Percentiles rank a stretch among this genome's conserved stretches.
phyloP scores from a whole-genome alignment of 2,888 invertebrate species.

The Ophion costatus region DNA sequence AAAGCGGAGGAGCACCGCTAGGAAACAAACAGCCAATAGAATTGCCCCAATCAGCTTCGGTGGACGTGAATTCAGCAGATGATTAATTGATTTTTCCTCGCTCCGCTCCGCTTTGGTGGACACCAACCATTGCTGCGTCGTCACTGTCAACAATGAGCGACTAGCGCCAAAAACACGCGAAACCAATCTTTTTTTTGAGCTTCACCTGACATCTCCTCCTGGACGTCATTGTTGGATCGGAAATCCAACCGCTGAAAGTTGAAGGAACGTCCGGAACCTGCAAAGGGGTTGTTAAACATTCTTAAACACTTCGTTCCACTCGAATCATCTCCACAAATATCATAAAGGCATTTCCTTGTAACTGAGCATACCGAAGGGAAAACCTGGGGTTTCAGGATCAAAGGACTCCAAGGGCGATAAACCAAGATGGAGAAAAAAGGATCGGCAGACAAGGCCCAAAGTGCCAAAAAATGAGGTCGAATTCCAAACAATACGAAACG shows the following conservation, averaged over 20 bases:
- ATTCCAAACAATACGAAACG: neutral
- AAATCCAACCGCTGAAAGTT: slow-evolving; percentile 81
- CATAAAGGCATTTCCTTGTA: neutral
- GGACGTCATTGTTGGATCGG: slow-evolving; percentile 80
- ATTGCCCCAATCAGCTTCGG: no score
- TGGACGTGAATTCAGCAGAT: no score
- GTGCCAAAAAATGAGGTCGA: no score
- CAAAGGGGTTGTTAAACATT: slow-evolving; percentile 37
- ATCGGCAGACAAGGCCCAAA: neutral
- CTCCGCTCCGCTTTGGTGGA: no score
- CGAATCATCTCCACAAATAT: neutral
- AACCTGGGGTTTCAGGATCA: neutral
- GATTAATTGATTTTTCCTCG: no score
- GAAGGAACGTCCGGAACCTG: slow-evolving; percentile 79
- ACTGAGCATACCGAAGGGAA: neutral
- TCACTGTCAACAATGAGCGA: no score
- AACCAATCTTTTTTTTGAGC: neutral
- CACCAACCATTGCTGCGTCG: no score
- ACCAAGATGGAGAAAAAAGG: neutral
- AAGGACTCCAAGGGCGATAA: neutral
- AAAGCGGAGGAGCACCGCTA: no score
- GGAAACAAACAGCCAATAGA: no score
- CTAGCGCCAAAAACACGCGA: no score
- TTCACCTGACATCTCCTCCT: slow-evolving; percentile 81
- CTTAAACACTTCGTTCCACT: neutral